Percentiles rank a stretch among this genome's conserved stretches.
Evolutionary conservation across 2,888 invertebrate genomes (phyloP).

Genomic region (Eucera pruinosa): DNA sequence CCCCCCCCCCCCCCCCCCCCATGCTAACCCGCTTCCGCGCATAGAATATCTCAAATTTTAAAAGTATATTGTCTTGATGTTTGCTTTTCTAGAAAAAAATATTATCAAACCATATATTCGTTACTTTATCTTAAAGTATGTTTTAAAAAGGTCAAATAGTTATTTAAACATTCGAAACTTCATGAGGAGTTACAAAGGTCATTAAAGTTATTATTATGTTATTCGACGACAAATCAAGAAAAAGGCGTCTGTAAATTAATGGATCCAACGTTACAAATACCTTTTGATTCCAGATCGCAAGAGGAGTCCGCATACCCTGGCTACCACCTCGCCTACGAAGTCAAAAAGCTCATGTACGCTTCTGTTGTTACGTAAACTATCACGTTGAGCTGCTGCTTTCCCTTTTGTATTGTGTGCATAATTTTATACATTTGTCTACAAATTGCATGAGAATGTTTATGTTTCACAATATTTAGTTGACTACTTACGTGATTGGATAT

Average conservation of each 20-base stretch:
- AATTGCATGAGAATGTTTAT: conserved; percentile 19
- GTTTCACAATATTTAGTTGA: background rate
- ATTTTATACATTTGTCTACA: conserved; percentile 11
- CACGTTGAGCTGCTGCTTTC: conserved; percentile 57
- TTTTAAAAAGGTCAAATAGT: background rate
- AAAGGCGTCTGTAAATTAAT: conserved; percentile 21
- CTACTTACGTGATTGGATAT: background rate
- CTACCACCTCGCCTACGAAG: conserved; percentile 99
- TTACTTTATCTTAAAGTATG: background rate
- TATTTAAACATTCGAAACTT: background rate
- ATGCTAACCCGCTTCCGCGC: too few relatives aligned
- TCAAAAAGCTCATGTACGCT: conserved; percentile 99
- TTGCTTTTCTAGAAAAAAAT: background rate
- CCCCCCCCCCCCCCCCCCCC: too few relatives aligned
- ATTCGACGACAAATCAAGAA: conserved; percentile 35
- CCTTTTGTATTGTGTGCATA: conserved; percentile 9
- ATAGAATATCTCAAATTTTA: too few relatives aligned
- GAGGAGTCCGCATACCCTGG: conserved; percentile 98
- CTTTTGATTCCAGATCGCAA: conserved; percentile 92
- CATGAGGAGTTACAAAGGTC: too few relatives aligned
- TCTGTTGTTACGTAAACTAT: conserved; percentile 85
- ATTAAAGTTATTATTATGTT: too few relatives aligned
- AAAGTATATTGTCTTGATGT: background rate
- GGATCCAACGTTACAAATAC: conserved; percentile 64
- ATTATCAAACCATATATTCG: background rate